A percentile compares a stretch with the other conserved stretches of the same genome.
Evolutionary conservation across 2,113 vertebrate species (phyloP).

Genomic region (Zosterops pallidus): DNA sequence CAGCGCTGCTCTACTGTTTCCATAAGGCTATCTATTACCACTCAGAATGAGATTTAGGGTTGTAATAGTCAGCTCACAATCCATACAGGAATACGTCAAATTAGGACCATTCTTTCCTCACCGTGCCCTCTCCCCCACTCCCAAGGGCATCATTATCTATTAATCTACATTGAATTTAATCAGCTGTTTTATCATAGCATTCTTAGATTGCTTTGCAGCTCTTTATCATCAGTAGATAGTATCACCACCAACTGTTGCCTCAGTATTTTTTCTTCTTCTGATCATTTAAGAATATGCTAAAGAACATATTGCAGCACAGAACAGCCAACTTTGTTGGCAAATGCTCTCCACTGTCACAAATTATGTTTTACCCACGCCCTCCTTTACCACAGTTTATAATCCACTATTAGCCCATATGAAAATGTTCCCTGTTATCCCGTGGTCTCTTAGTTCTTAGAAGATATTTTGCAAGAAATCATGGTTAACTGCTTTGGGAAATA

Average conservation of each 20-base stretch:
- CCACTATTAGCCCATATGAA: background rate
- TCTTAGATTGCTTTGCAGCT: conserved; percentile 9
- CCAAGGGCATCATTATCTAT: conserved; percentile 17
- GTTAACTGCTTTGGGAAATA: background rate
- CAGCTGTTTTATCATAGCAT: conserved; percentile 29
- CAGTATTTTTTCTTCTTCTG: background rate
- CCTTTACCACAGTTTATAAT: background rate
- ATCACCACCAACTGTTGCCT: background rate
- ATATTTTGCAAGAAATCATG: background rate
- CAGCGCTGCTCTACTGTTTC: background rate
- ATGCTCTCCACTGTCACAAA: background rate
- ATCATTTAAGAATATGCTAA: background rate
- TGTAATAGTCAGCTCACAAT: conserved; percentile 10
- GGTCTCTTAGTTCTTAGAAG: background rate
- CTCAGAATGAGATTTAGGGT: conserved; percentile 35
- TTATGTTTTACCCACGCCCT: background rate
- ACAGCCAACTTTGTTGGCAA: background rate
- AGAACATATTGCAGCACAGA: background rate
- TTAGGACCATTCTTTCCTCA: background rate
- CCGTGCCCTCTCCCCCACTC: background rate
- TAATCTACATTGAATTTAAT: conserved; percentile 29
- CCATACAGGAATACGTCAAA: background rate
- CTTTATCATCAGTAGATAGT: background rate
- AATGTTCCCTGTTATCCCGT: background rate
- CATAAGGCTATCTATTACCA: conserved; percentile 42